Conservation (phyloP, 2,888 invertebrate genomes). For the Lasioglossum morio region DNA sequence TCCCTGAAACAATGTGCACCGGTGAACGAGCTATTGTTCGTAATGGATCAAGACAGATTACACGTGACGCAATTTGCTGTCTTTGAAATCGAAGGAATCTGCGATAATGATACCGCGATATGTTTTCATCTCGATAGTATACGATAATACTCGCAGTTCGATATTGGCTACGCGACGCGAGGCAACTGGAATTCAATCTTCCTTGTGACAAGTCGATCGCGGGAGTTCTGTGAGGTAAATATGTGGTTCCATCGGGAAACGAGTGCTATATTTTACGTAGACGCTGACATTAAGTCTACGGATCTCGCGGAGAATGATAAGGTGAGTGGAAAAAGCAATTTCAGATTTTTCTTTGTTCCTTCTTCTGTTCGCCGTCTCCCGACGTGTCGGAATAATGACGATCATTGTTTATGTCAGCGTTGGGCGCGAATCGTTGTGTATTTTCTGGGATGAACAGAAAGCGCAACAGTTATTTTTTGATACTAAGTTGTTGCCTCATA, state of each 20-base stretch:
- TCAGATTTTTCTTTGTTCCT: not conserved
- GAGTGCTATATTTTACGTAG: slow-evolving; percentile 79
- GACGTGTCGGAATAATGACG: not conserved
- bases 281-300: slow-evolving; percentile 73
- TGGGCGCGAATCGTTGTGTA: too few species aligned
- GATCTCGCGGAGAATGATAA: slow-evolving; percentile 70
- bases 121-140: not conserved
- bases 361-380: not conserved
- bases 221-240: slow-evolving; percentile 9
- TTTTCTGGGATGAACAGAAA: too few species aligned
- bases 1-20: not conserved
- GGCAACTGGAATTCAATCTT: slow-evolving; percentile 7
- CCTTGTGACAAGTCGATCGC: not conserved
- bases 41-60: not conserved
- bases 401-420: not conserved
- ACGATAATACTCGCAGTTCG: not conserved
- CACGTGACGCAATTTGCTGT: not conserved
- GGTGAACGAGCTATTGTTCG: not conserved
- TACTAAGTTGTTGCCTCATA: too few species aligned
- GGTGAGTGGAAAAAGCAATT: slow-evolving; percentile 30
- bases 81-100: not conserved
- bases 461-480: too few species aligned
- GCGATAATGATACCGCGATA: not conserved
- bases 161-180: slow-evolving; percentile 5
- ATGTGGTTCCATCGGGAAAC: slow-evolving; percentile 78